phyloP scores from a whole-genome alignment of 2,888 invertebrate species.

The Cataglyphis rosenhaueri region DNA sequence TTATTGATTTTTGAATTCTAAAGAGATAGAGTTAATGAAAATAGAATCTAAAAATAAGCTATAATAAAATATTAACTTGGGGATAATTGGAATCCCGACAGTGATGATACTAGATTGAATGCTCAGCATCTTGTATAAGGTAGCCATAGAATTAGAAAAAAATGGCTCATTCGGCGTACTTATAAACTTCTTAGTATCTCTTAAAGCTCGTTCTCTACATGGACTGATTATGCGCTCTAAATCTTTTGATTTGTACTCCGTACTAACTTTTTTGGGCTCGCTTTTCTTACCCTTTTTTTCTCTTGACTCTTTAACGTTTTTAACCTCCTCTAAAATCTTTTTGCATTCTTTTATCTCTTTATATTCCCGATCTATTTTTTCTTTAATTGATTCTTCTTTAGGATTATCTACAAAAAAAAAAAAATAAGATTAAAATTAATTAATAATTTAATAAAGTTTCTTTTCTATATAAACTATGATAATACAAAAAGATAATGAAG shows the following conservation, averaged over 20 bases:
- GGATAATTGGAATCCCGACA: background rate
- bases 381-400: constrained; percentile 15
- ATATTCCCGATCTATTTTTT: constrained; percentile 44
- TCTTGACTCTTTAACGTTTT: background rate
- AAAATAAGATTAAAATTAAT: background rate
- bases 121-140: background rate
- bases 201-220: constrained; percentile 34
- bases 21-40: background rate
- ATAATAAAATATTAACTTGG: constrained; percentile 22
- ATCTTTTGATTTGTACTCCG: background rate
- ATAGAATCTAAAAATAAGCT: background rate
- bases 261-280: background rate
- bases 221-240: constrained; percentile 46
- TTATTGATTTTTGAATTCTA: background rate
- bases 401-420: background rate
- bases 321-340: background rate
- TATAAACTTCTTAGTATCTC: background rate
- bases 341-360: constrained; percentile 66
- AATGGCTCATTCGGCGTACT: background rate
- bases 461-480: background rate
- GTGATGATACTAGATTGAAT: background rate
- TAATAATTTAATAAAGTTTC: background rate
- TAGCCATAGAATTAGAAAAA: background rate
- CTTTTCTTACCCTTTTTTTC: background rate
- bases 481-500: background rate